Percentiles rank a stretch among this genome's conserved stretches.
Evolutionary conservation across 1,140 invertebrate genomes (phyloP).

Genomic region (Nephotettix cincticeps): DNA sequence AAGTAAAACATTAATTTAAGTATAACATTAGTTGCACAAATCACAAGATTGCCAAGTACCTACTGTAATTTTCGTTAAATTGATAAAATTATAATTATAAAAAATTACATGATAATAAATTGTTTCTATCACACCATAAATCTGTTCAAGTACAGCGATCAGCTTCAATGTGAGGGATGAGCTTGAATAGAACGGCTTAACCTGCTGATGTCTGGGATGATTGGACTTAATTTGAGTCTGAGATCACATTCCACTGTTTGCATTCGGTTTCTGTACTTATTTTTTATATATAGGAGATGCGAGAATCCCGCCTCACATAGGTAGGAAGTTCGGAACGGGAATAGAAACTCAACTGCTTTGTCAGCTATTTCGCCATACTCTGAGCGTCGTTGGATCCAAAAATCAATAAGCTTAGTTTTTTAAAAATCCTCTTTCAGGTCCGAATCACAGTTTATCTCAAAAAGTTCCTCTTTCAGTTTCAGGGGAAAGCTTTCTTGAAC

Average conservation of each 20-base stretch:
- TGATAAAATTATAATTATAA: background rate
- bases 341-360: slow-evolving; percentile 17
- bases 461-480: background rate
- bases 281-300: background rate
- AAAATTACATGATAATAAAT: background rate
- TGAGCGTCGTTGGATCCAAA: background rate
- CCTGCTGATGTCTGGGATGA: background rate
- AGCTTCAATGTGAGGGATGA: background rate
- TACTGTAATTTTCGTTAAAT: background rate
- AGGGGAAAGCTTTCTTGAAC: background rate
- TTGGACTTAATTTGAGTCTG: background rate
- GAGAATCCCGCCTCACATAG: background rate
- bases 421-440: background rate
- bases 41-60: background rate
- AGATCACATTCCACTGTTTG: slow-evolving; percentile 3
- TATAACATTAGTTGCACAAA: background rate
- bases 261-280: slow-evolving; percentile 6
- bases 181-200: background rate
- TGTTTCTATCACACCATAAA: background rate
- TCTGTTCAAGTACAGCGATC: background rate
- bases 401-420: background rate
- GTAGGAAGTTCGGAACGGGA: slow-evolving; percentile 6
- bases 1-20: background rate
- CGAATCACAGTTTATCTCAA: background rate
- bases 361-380: slow-evolving; percentile 4